Conservation (phyloP, 1,140 invertebrate genomes). For the Bombus soroeensis region DNA sequence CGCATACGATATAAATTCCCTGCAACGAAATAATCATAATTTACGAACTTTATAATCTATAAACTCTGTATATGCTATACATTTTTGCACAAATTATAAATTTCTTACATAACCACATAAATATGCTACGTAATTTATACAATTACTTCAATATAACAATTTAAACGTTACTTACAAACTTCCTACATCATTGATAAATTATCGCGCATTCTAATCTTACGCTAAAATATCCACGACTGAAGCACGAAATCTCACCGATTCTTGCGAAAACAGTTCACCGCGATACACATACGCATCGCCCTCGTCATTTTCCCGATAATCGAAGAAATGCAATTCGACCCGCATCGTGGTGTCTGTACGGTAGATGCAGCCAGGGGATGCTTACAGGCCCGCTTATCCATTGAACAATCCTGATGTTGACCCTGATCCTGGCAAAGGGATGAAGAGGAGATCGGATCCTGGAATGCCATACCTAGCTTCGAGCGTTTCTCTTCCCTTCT, state of each 20-base stretch:
- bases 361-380: conserved; percentile 45
- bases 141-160: too few species aligned
- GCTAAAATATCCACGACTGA: not conserved
- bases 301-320: conserved; percentile 18
- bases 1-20: too few species aligned
- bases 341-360: conserved; percentile 43
- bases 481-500: not conserved
- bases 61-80: rapidly evolving
- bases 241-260: not conserved
- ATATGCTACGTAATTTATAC: too few species aligned
- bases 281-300: not conserved
- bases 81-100: too few species aligned
- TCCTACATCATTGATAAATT: not conserved
- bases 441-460: conserved; percentile 51
- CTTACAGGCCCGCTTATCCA: conserved; percentile 45
- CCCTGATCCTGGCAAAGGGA: conserved; percentile 65
- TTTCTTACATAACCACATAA: too few species aligned
- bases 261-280: not conserved
- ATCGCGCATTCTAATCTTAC: not conserved
- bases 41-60: too few species aligned
- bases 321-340: conserved; percentile 54
- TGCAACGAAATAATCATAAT: too few species aligned
- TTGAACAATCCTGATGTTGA: conserved; percentile 52
- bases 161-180: too few species aligned
- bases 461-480: conserved; percentile 61